These are phyloP conservation scores for Platynereis dumerilii DNA, from an alignment of 2,888 invertebrate species.

Conservation along the genomic window DNA sequence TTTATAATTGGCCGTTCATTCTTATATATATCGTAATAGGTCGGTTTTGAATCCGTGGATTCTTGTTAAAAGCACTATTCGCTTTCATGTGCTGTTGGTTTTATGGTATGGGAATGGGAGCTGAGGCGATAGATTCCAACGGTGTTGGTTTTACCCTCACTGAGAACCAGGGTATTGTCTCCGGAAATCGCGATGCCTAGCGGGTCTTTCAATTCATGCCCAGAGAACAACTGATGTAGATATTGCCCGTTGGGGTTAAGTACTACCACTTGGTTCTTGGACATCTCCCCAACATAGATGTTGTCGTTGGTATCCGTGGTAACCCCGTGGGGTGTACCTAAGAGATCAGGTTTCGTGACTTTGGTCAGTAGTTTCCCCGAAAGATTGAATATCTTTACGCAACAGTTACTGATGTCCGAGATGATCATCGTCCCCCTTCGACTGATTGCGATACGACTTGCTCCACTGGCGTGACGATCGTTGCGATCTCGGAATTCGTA, in stretches of 20 bases:
- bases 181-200: background rate
- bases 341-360: slow-evolving; percentile 7
- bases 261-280: slow-evolving; percentile 8
- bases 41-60: no score
- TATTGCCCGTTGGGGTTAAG: slow-evolving; percentile 2
- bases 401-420: slow-evolving; percentile 20
- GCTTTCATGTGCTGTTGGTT: no score
- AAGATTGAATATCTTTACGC: slow-evolving; percentile 13
- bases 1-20: no score
- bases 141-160: slow-evolving; percentile 1
- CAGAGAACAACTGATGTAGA: background rate
- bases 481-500: slow-evolving; percentile 15
- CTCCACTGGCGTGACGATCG: slow-evolving; percentile 15
- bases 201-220: slow-evolving; percentile 1
- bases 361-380: slow-evolving; percentile 1
- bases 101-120: no score
- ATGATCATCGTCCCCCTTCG: slow-evolving; percentile 1
- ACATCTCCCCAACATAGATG: slow-evolving; percentile 11
- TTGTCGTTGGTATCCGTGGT: slow-evolving; percentile 5
- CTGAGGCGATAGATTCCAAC: background rate
- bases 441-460: background rate
- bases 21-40: no score
- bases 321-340: slow-evolving; percentile 6
- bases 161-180: background rate
- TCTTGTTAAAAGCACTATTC: no score